Evolutionary conservation across 2,113 vertebrate genomes (phyloP).

Genomic region (Machaerirhynchus nigripectus): DNA sequence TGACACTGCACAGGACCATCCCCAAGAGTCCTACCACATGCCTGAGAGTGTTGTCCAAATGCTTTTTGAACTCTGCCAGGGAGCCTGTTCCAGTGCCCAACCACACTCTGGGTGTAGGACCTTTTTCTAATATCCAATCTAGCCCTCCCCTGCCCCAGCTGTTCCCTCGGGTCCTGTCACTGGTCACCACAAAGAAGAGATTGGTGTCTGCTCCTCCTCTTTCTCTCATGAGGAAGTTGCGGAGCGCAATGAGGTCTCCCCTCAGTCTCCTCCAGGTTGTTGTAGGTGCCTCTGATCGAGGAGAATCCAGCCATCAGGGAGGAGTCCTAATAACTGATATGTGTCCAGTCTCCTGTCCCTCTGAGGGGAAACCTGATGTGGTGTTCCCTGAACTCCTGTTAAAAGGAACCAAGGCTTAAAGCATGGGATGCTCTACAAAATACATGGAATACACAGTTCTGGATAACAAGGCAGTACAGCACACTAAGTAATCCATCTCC

Average conservation of each 20-base stretch:
- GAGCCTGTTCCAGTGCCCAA: background rate
- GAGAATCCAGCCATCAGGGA: background rate
- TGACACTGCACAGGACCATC: background rate
- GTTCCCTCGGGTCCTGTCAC: background rate
- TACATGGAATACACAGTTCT: background rate
- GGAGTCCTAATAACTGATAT: background rate
- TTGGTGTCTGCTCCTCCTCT: background rate
- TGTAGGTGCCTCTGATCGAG: background rate
- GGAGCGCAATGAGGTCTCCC: background rate
- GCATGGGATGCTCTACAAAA: background rate
- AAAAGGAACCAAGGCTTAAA: background rate
- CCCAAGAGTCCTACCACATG: background rate
- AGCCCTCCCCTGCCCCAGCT: background rate
- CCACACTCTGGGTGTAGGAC: background rate
- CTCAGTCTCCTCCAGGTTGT: background rate
- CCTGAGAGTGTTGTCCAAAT: fast-evolving
- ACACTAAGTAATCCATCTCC: background rate
- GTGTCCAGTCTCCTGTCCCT: background rate
- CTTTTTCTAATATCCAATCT: background rate
- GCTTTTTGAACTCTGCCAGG: background rate
- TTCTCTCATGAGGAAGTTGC: background rate
- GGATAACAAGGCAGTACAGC: background rate
- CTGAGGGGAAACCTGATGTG: background rate
- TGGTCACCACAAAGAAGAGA: background rate
- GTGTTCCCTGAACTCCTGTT: background rate